Evolutionary conservation across 2,888 invertebrate genomes (phyloP).

Genomic region (Caradrina clavipalpis): DNA sequence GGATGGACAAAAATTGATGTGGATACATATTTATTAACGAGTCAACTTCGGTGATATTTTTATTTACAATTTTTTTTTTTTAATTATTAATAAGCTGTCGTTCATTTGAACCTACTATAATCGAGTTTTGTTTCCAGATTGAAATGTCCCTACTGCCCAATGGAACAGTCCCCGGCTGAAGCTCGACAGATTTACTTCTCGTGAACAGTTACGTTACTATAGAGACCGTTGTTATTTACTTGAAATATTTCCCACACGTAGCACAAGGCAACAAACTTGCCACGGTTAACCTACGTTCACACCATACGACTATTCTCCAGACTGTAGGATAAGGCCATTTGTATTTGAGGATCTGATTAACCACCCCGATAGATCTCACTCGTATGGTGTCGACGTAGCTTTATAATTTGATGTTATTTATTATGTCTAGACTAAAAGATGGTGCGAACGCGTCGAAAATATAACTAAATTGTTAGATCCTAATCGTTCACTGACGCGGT

Average conservation of each 20-base stretch:
- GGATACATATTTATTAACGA: neutral
- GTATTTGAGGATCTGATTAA: neutral
- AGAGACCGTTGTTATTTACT: conserved; percentile 45
- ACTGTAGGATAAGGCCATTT: neutral
- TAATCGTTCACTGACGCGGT: neutral
- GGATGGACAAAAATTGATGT: too few relatives aligned
- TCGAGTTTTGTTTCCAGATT: conserved; percentile 92
- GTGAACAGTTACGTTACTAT: conserved; percentile 69
- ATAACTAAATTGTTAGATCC: neutral
- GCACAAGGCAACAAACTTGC: conserved; percentile 47
- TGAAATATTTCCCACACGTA: conserved; percentile 46
- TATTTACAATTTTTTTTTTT: too few relatives aligned
- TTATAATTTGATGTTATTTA: conserved; percentile 13
- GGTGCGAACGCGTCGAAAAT: conserved; percentile 1
- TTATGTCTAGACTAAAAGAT: conserved; percentile 11
- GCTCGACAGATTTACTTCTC: conserved; percentile 98
- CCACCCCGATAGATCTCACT: neutral
- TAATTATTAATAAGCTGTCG: too few relatives aligned
- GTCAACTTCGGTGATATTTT: neutral
- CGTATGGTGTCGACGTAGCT: conserved; percentile 30
- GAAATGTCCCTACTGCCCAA: conserved; percentile 99
- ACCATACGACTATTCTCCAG: conserved; percentile 6
- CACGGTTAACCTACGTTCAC: conserved; percentile 28
- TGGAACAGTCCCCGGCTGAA: conserved; percentile 98
- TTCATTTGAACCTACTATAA: too few relatives aligned